These are phyloP conservation scores for Gopherus evgoodei DNA, from an alignment of 2,113 vertebrate species.

Conservation along the genomic window DNA sequence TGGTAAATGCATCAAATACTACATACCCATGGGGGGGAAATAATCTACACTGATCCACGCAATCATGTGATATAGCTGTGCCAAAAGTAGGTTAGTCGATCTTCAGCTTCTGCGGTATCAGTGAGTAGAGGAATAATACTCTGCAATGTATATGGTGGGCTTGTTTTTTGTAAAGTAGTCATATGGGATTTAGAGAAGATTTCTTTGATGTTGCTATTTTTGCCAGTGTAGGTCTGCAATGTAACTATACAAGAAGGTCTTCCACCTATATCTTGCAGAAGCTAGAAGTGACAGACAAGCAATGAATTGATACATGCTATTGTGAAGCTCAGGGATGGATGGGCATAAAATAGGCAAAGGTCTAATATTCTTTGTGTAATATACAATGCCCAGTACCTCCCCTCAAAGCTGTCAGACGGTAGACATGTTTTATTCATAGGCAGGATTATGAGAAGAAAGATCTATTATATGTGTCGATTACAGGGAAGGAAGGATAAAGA, in stretches of 20 bases:
- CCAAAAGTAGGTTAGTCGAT: not conserved
- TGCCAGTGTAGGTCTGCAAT: not conserved
- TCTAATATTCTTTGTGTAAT: not conserved
- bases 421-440: not conserved
- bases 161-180: not conserved
- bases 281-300: not conserved
- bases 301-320: not conserved
- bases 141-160: not conserved
- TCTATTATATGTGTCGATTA: not conserved
- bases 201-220: not conserved
- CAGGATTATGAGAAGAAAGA: not conserved
- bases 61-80: not conserved
- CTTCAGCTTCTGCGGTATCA: not conserved
- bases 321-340: not conserved
- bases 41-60: not conserved
- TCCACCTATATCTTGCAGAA: not conserved
- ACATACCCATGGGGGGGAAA: accelerated
- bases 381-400: not conserved
- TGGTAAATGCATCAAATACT: not conserved
- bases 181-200: not conserved
- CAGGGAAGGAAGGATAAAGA: not conserved
- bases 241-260: not conserved
- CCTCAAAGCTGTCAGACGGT: not conserved
- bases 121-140: not conserved
- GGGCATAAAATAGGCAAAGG: not conserved